These are phyloP conservation scores for Callipepla californica DNA, from an alignment of 2,113 vertebrate species.

Conservation along the genomic window DNA sequence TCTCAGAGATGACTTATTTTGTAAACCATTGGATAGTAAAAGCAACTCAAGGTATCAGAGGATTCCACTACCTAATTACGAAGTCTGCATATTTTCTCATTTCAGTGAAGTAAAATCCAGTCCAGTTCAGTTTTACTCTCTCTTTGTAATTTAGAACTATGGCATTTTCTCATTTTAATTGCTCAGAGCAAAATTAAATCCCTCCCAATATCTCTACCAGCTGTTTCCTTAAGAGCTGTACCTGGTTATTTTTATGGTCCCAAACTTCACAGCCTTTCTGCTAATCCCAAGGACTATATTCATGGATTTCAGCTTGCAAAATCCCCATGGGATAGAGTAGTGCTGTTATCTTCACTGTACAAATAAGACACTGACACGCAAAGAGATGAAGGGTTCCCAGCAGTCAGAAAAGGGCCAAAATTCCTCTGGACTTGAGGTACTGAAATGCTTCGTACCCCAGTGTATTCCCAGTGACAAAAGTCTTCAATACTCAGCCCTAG, in stretches of 20 bases:
- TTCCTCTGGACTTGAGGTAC: background rate
- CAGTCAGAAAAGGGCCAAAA: background rate
- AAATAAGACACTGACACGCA: slow-evolving; percentile 3
- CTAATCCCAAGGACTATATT: slow-evolving; percentile 36
- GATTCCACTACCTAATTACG: slow-evolving; percentile 12
- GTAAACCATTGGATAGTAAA: slow-evolving; percentile 33
- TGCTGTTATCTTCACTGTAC: background rate
- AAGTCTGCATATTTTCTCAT: slow-evolving; percentile 25
- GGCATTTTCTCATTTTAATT: slow-evolving; percentile 48
- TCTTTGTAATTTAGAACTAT: slow-evolving; percentile 17
- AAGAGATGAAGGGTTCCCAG: slow-evolving; percentile 15
- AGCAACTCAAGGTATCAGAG: slow-evolving; percentile 14
- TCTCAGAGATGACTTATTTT: slow-evolving; percentile 25
- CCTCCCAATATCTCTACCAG: slow-evolving; percentile 21
- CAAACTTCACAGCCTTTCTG: background rate
- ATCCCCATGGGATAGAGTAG: background rate
- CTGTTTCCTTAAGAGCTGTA: slow-evolving; percentile 28
- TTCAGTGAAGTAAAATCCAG: slow-evolving; percentile 29
- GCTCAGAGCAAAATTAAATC: slow-evolving; percentile 44
- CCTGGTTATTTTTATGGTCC: background rate
- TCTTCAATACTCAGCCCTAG: background rate
- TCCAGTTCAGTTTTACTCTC: slow-evolving; percentile 17
- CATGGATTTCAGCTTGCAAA: slow-evolving; percentile 9
- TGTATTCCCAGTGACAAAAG: background rate
- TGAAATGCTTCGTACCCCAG: background rate